A percentile compares a stretch with the other conserved stretches of the same genome.
phyloP scores from a whole-genome alignment of 2,888 invertebrate species.

The Geophilus truncorum region DNA sequence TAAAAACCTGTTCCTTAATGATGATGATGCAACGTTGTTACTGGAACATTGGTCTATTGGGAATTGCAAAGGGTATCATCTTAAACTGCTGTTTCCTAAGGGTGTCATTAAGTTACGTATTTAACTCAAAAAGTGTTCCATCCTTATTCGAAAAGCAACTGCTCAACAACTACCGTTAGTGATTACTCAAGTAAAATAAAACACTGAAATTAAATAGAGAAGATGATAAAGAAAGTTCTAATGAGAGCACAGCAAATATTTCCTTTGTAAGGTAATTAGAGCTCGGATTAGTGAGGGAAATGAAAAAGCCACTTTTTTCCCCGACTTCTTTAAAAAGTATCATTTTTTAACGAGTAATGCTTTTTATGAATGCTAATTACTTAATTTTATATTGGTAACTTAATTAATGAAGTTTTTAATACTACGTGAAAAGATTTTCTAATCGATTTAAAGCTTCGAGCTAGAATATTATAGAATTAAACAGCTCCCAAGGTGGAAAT shows the following conservation, averaged over 20 bases:
- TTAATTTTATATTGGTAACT: neutral
- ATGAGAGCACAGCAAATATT: neutral
- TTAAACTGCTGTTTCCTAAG: neutral
- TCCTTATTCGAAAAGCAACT: neutral
- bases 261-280: neutral
- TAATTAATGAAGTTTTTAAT: neutral
- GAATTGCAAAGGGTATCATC: neutral
- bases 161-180: neutral
- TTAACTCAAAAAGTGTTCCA: neutral
- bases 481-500: neutral
- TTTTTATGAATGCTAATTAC: neutral
- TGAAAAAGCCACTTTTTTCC: neutral
- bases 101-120: slow-evolving; percentile 1
- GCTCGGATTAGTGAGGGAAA: neutral
- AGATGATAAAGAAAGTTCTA: neutral
- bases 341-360: neutral
- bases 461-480: neutral
- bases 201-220: neutral
- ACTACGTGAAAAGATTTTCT: neutral
- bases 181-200: neutral
- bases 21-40: slow-evolving; percentile 9
- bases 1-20: neutral
- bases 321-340: neutral
- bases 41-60: neutral
- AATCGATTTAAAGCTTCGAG: neutral